These are phyloP conservation scores for Coelopa frigida DNA, from an alignment of 1,140 invertebrate species.

Conservation along the genomic window DNA sequence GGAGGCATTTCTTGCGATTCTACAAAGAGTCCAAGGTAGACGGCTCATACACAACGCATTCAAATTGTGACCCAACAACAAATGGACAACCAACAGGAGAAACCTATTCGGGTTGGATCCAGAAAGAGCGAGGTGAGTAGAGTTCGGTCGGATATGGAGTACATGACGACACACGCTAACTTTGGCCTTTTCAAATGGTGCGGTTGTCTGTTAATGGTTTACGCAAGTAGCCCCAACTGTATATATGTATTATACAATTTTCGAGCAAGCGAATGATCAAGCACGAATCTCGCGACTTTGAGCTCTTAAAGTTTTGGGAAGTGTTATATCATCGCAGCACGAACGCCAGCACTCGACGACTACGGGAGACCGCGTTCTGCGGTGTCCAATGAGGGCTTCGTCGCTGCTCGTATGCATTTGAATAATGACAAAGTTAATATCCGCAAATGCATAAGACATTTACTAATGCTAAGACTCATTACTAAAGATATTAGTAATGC, in stretches of 20 bases:
- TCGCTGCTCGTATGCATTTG: too few species aligned
- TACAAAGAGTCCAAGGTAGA: too few species aligned
- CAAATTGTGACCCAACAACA: neutral
- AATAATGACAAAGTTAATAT: neutral
- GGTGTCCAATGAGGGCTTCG: too few species aligned
- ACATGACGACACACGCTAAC: conserved; percentile 5
- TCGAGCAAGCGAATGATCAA: too few species aligned
- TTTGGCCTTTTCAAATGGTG: conserved; percentile 6
- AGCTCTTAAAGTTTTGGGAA: conserved; percentile 18
- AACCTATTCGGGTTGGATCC: conserved; percentile 55
- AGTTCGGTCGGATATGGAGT: neutral
- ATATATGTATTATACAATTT: conserved; percentile 13
- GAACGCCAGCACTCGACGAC: neutral
- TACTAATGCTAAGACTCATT: neutral
- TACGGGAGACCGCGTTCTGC: conserved; percentile 12
- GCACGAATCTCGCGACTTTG: too few species aligned
- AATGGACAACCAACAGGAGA: conserved; percentile 12
- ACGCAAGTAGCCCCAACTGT: conserved; percentile 10
- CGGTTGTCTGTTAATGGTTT: conserved; percentile 23
- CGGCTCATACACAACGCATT: neutral
- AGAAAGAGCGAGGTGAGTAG: conserved; percentile 58
- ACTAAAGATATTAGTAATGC: neutral
- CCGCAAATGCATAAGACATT: neutral
- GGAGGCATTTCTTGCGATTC: too few species aligned
- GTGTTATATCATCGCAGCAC: conserved; percentile 28